Evolutionary conservation across 92 coral and sea anemone species (phyloP).

Genomic region (Heliopora coerulea): DNA sequence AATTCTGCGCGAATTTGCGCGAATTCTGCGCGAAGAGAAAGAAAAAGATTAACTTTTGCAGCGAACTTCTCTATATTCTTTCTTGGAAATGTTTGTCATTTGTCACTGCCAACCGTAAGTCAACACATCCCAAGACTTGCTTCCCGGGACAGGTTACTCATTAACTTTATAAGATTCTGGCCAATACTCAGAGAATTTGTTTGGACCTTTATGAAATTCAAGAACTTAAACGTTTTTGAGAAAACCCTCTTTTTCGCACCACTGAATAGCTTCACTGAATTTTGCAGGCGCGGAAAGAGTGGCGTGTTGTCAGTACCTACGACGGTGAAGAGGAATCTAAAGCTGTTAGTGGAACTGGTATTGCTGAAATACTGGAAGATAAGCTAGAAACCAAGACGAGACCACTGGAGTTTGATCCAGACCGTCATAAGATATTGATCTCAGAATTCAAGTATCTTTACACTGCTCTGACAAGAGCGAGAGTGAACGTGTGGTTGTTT

Average conservation of each 20-base stretch:
- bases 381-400: constrained; percentile 60
- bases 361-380: constrained; percentile 64
- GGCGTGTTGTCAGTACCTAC: constrained; percentile 87
- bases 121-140: too few species aligned
- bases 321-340: constrained; percentile 53
- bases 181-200: too few species aligned
- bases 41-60: too few species aligned
- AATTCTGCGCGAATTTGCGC: too few species aligned
- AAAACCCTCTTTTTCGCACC: neutral
- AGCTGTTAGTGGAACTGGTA: constrained; percentile 48
- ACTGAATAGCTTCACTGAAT: neutral
- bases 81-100: too few species aligned
- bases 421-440: constrained; percentile 80
- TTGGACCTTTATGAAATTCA: too few species aligned
- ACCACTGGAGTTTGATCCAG: constrained; percentile 75
- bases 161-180: too few species aligned
- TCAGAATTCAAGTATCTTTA: constrained; percentile 87
- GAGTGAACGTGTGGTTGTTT: constrained; percentile 96
- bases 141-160: too few species aligned
- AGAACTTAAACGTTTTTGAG: too few species aligned
- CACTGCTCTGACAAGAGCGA: constrained; percentile 90
- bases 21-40: too few species aligned
- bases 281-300: constrained; percentile 79
- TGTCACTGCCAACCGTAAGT: too few species aligned
- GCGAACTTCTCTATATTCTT: too few species aligned